These are phyloP conservation scores for Sus cebifrons DNA, from an alignment of 2,797 vertebrate genomes.

Conservation along the genomic window DNA sequence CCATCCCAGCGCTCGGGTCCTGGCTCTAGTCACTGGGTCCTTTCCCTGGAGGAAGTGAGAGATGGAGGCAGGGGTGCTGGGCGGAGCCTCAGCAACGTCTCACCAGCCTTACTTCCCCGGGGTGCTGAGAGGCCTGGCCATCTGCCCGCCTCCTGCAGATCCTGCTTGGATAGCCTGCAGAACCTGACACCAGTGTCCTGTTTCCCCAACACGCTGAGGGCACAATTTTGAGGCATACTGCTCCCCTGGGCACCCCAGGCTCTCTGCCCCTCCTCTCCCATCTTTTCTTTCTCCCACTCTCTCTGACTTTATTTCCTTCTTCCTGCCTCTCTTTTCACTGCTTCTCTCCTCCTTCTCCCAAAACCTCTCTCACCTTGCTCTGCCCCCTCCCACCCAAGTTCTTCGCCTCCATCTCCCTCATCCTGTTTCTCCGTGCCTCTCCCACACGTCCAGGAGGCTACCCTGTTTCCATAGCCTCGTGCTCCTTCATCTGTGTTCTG, in stretches of 20 bases:
- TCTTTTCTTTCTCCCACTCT: not conserved
- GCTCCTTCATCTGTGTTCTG: not conserved
- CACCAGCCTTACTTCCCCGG: not conserved
- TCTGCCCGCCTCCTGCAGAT: slow-evolving; percentile 48
- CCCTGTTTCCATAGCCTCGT: not conserved
- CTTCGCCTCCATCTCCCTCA: too few relatives aligned
- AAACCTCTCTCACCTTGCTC: not conserved
- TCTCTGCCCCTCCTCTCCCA: too few relatives aligned
- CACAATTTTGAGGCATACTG: slow-evolving; percentile 68
- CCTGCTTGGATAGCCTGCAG: slow-evolving; percentile 67
- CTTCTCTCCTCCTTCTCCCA: not conserved
- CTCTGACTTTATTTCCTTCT: not conserved
- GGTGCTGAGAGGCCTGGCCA: not conserved
- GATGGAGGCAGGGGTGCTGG: not conserved
- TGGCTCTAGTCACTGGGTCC: not conserved
- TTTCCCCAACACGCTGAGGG: slow-evolving; percentile 84
- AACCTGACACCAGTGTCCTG: slow-evolving; percentile 85
- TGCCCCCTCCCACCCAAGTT: fast-evolving
- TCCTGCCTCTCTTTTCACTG: not conserved
- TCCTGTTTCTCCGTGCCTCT: not conserved
- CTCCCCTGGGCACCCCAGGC: fast-evolving
- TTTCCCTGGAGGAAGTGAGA: not conserved
- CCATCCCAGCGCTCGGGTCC: fast-evolving
- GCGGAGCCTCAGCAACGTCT: slow-evolving; percentile 32
- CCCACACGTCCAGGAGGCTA: not conserved